Base-by-base conservation (phyloP, 2,797 vertebrate genomes). In the Onychomys leucogaster region DNA sequence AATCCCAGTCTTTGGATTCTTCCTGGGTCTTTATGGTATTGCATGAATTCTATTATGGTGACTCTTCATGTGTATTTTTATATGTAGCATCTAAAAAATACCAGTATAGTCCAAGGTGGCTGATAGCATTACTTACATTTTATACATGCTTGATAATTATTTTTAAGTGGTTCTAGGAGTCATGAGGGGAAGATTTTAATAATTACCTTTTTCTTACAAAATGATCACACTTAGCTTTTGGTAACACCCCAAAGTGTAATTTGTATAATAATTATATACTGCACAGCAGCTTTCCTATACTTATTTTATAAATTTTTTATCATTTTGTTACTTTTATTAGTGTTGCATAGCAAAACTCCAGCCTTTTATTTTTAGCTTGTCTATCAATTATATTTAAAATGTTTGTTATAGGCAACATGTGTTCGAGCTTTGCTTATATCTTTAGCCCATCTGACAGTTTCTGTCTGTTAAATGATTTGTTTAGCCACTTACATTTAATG, bases 401-500 rank as follows among this genome's bases (percentile, higher is more conserved):
- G 21, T 83, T 91, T 96, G 34, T 82, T 71, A 32, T 13, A 92
- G 61, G 61, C 49, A 76, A 34, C 6, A 19, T 57, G 1, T 49
- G 46, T 65, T 77, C 75, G 4, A 25, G 2, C 52, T 97, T 82
- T 90, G 52, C 83, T 90, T 93, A 63, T 63, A 75, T 46, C 19
- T 69, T 94, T 83, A 93, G 29, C 21, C 32, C 69, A 37, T 29
- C 63, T 83, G 37, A 63, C 7, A 89, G 2, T 73, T 73, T 85
- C 13, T 90, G 16, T 87, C 71, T 93, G 95, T 91, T 94, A 94
- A 94, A 34, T 61, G 37, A 89, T 95, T 94, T 95, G 9, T 89
- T 82, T 91, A 69, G 29, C 16, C 43, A 84, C 93, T 94, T 94
- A 83, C 2, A 46, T 91, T 92, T 96, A 96, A 69, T 90, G 29